phyloP scores from a whole-genome alignment of 2,888 invertebrate species.

The Lamellibrachia satsuma region DNA sequence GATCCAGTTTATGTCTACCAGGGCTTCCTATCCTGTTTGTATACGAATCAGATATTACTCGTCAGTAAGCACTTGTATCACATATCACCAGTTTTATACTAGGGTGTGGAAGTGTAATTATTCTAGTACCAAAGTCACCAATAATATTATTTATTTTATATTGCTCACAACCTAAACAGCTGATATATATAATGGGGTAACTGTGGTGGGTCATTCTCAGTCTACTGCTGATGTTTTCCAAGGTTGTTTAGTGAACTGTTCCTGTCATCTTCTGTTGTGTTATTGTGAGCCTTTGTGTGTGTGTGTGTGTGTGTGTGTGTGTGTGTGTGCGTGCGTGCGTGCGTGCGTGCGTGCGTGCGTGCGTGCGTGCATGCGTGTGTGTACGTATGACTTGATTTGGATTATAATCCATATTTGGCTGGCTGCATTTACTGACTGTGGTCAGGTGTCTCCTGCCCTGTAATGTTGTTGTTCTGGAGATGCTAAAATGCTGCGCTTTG shows the following conservation, averaged over 20 bases:
- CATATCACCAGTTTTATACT: conserved; percentile 6
- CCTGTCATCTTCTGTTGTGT: not conserved
- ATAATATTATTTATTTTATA: not conserved
- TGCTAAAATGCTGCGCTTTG: not conserved
- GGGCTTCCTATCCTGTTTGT: not conserved
- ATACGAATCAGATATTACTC: not conserved
- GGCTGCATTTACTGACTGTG: no score
- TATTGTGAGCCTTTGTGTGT: not conserved
- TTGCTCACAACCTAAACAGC: not conserved
- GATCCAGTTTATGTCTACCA: not conserved
- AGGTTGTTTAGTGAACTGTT: not conserved
- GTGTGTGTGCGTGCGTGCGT: not conserved
- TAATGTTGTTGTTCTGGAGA: no score
- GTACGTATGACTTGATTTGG: not conserved
- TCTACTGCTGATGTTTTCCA: not conserved
- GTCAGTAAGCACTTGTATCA: not conserved
- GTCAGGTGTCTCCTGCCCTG: no score
- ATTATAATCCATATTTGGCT: no score
- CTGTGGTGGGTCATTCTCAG: not conserved
- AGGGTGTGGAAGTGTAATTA: not conserved
- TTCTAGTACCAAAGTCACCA: not conserved
- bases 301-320: not conserved
- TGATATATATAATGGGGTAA: not conserved
- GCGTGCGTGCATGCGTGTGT: not conserved
- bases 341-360: no score